Evolutionary conservation across 1,140 invertebrate genomes (phyloP).

Genomic region (Pteromalus puparum): DNA sequence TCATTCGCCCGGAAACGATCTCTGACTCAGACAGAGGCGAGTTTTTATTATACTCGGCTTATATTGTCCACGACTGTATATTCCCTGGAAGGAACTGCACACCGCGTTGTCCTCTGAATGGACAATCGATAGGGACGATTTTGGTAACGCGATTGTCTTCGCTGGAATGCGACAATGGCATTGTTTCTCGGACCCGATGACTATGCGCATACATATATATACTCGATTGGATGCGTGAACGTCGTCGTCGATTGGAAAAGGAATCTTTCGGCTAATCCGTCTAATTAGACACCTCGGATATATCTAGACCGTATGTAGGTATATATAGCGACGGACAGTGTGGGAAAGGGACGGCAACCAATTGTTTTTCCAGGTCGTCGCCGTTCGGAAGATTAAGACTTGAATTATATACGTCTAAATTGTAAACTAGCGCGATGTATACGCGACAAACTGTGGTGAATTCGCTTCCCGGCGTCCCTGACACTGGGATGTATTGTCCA

Average conservation of each 20-base stretch:
- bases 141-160: background rate
- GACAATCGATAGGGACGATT: background rate
- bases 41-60: too few relatives aligned
- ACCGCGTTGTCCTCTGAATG: background rate
- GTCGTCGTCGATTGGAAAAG: background rate
- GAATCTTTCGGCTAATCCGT: background rate
- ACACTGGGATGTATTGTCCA: background rate
- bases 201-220: background rate
- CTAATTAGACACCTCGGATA: conserved; percentile 21
- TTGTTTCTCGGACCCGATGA: background rate
- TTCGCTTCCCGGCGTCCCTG: background rate
- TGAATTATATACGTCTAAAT: too few relatives aligned
- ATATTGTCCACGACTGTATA: background rate
- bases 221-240: too few relatives aligned
- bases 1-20: conserved; percentile 17
- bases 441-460: background rate
- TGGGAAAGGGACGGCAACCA: background rate
- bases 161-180: background rate
- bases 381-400: background rate
- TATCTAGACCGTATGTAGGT: background rate
- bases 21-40: conserved; percentile 10
- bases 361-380: conserved; percentile 47
- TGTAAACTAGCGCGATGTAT: too few relatives aligned
- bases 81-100: background rate
- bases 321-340: background rate